A percentile compares a stretch with the other conserved stretches of the same genome.
These are phyloP conservation scores for Cephalotes varians DNA, from an alignment of 2,888 invertebrate genomes.

Conservation along the genomic window DNA sequence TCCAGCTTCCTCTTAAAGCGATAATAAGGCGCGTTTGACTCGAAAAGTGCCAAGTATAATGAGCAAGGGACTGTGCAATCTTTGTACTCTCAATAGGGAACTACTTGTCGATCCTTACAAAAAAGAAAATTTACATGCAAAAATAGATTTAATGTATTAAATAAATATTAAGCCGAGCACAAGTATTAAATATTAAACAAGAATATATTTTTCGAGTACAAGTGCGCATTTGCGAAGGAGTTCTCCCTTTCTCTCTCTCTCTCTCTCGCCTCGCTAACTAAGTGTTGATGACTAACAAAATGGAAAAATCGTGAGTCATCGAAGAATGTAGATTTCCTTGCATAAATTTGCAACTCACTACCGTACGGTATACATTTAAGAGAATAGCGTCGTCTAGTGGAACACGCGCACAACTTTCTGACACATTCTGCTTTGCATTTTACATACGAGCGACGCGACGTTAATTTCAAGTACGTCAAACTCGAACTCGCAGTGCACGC, in stretches of 20 bases:
- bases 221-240: conserved; percentile 16
- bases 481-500: conserved; percentile 25
- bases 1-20: conserved; percentile 23
- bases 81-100: background rate
- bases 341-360: conserved; percentile 47
- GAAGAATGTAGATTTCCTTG: conserved; percentile 24
- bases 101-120: background rate
- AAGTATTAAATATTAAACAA: background rate
- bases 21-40: conserved; percentile 33
- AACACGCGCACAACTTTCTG: conserved; percentile 50
- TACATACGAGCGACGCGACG: conserved; percentile 45
- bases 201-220: background rate
- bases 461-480: conserved; percentile 56
- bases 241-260: background rate
- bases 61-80: conserved; percentile 3
- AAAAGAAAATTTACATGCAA: background rate
- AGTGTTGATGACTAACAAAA: conserved; percentile 16
- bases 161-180: background rate
- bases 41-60: conserved; percentile 21
- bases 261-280: background rate
- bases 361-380: conserved; percentile 37
- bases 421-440: conserved; percentile 52
- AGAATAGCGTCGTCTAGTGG: conserved; percentile 46
- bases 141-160: background rate
- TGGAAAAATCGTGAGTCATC: conserved; percentile 36